Percentiles rank a stretch among this genome's conserved stretches.
These are phyloP conservation scores for Dendrolimus punctatus DNA, from an alignment of 1,140 invertebrate species.

Conservation along the genomic window DNA sequence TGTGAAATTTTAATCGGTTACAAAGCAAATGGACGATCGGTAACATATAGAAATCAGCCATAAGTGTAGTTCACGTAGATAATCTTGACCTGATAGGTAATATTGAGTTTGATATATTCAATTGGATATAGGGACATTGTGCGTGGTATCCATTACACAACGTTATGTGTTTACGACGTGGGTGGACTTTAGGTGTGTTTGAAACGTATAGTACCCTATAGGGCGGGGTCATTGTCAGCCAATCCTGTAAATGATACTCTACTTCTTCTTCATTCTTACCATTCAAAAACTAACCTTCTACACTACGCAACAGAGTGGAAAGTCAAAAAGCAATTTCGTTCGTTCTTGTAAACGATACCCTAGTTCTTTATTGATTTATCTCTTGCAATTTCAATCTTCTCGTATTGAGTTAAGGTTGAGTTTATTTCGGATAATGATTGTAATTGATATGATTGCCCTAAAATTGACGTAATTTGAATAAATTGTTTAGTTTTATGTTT, in stretches of 20 bases:
- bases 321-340: conserved; percentile 10
- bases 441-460: conserved; percentile 51
- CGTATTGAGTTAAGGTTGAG: conserved; percentile 12
- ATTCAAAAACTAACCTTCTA: conserved; percentile 24
- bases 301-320: conserved; percentile 13
- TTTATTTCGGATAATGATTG: conserved; percentile 18
- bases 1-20: too few relatives aligned
- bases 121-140: conserved; percentile 18
- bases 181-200: conserved; percentile 45
- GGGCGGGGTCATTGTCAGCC: conserved; percentile 53
- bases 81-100: neutral
- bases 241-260: conserved; percentile 67
- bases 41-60: too few relatives aligned
- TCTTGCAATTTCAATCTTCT: conserved; percentile 19
- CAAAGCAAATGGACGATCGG: too few relatives aligned
- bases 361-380: conserved; percentile 29
- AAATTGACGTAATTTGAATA: conserved; percentile 32
- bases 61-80: too few relatives aligned
- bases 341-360: conserved; percentile 59
- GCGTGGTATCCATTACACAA: conserved; percentile 23
- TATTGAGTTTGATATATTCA: conserved; percentile 7
- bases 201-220: conserved; percentile 39
- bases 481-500: conserved; percentile 2
- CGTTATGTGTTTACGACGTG: conserved; percentile 23
- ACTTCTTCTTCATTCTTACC: conserved; percentile 39